Conservation (phyloP, 2,113 vertebrate species). For the Channa argus region DNA sequence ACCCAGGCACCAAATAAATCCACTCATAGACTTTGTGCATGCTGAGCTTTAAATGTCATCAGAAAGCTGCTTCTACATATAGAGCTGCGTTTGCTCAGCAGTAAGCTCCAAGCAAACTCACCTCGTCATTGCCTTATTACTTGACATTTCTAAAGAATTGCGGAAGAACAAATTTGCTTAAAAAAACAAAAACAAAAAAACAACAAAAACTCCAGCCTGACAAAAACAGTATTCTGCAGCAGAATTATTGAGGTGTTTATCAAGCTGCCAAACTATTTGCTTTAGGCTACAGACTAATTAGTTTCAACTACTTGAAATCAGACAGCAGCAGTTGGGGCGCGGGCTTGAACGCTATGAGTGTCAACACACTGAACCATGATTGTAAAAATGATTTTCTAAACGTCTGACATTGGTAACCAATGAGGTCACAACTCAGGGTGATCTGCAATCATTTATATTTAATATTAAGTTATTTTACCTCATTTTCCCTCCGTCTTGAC, state of each 20-base stretch:
- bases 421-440: no score
- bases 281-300: conserved; percentile 28
- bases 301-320: conserved; percentile 47
- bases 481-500: no score
- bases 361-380: conserved; percentile 12
- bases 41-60: conserved; percentile 48
- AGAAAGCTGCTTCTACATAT: conserved; percentile 23
- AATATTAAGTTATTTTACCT: no score
- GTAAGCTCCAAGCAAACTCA: conserved; percentile 24
- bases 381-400: background rate
- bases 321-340: conserved; percentile 23
- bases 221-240: background rate
- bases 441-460: no score
- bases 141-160: conserved; percentile 54
- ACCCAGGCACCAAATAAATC: conserved; percentile 5
- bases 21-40: background rate
- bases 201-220: conserved; percentile 9
- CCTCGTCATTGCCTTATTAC: conserved; percentile 59
- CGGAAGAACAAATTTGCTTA: conserved; percentile 27
- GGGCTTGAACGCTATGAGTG: background rate
- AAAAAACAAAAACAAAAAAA: conserved; percentile 30
- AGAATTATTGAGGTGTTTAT: conserved; percentile 15
- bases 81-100: conserved; percentile 32
- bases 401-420: no score
- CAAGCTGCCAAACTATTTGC: conserved; percentile 15